Evolutionary conservation across 2,113 vertebrate genomes (phyloP), one percentile per base, ranked within the genome.

Genomic region (Cryptoleucopteryx plumbea): DNA sequence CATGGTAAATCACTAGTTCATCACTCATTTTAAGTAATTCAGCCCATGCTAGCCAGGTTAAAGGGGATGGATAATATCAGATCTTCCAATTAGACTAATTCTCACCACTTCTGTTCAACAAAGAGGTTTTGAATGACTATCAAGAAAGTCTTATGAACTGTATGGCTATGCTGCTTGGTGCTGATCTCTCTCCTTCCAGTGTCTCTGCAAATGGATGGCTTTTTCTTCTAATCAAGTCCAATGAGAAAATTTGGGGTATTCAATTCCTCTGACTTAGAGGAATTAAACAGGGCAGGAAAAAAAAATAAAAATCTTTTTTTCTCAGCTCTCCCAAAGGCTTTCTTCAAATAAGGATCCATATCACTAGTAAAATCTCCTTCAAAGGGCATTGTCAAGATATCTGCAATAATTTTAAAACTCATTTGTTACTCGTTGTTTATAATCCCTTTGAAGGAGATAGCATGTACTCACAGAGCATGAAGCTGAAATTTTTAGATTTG

Each of bases 401-500:
- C 74, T 72, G 45, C 70, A 75, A 84, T 90, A 82, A 95, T 94
- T 97, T 94, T 26, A 55, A 93, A 94, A 82, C 86, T 88, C 38
- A 79, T 93, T 96, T 93, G 81, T 96, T 88, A 81, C 65, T 80
- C 65, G 27, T 74, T 92, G 82, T 82, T 90, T 66, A 71, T 56
- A 94, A 96, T 55, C 45, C 10, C 0, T 91, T 75, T 2, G 8
- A 71, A 94, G 59, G 29, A 27, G 50, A 52, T 16, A 9, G 22
- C 48, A 27, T 19, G 19, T 15, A 59, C 66, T 78, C 63, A 71
- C 22, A 45, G 58, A 90, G 36, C 53, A 65, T 2, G 52, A 55
- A 66, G 47, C 45, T 77, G 11, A 3, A n/a, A 66, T 63, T 88
- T 66, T 82, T 3, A 92, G 56, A 67, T 68, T 62, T 5, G 3